Conservation (phyloP, 2,113 vertebrate species). For the Ptilonorhynchus violaceus region DNA sequence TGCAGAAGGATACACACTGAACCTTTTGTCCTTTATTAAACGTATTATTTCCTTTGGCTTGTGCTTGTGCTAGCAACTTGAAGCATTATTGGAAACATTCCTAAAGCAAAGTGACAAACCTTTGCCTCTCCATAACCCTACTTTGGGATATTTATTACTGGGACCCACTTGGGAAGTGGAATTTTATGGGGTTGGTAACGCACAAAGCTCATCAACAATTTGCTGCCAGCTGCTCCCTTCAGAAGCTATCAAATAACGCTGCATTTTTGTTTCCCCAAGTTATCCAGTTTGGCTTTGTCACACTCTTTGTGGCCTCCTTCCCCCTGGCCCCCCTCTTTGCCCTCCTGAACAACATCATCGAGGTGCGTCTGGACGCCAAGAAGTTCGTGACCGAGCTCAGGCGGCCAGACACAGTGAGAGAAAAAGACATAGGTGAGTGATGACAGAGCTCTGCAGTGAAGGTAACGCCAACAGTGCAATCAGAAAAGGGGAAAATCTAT, state of each 20-base stretch:
- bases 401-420: conserved; percentile 89
- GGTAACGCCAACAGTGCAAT: neutral
- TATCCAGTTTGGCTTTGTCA: conserved; percentile 96
- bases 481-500: neutral
- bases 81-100: neutral
- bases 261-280: conserved; percentile 65
- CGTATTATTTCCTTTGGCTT: neutral
- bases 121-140: neutral
- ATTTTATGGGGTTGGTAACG: neutral
- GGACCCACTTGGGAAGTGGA: neutral
- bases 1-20: neutral
- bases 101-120: neutral
- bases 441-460: neutral
- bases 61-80: neutral
- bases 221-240: neutral
- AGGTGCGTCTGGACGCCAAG: conserved; percentile 93
- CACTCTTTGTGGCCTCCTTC: conserved; percentile 96
- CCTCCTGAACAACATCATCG: conserved; percentile 95
- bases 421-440: conserved; percentile 91
- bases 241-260: neutral
- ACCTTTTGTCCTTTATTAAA: neutral
- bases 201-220: neutral
- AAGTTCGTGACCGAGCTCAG: conserved; percentile 93
- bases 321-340: conserved; percentile 94
- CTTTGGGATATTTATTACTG: neutral